Conservation (phyloP, 2,113 vertebrate genomes). For the Platichthys flesus region DNA sequence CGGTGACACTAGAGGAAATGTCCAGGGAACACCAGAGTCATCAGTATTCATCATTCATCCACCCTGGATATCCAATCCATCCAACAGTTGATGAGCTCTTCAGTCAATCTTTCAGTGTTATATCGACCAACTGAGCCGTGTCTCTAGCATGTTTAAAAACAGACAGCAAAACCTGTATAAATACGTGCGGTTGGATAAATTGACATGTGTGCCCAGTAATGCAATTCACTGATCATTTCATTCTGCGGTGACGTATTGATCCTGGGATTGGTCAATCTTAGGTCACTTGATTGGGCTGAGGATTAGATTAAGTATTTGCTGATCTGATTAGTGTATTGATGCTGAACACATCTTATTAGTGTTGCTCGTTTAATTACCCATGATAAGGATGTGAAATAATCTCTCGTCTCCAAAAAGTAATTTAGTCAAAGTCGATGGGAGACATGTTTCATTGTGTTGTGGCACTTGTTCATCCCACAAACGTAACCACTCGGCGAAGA, state of each 20-base stretch:
- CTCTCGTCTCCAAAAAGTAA: not conserved
- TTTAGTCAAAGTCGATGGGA: not conserved
- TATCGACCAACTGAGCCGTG: not conserved
- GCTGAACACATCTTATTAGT: conserved; percentile 15
- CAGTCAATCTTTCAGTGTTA: not conserved
- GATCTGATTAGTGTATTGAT: conserved; percentile 27
- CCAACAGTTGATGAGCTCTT: not conserved
- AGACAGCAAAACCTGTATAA: not conserved
- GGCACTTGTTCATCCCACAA: not conserved
- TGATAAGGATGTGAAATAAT: not conserved
- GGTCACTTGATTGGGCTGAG: conserved; percentile 33
- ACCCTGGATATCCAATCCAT: not conserved
- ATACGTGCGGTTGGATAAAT: not conserved
- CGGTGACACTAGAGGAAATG: no score
- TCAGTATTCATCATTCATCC: conserved; percentile 1
- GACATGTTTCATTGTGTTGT: not conserved
- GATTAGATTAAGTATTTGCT: conserved; percentile 35
- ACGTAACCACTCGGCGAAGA: not conserved
- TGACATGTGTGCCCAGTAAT: conserved; percentile 27
- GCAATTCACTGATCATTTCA: conserved; percentile 1
- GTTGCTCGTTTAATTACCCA: conserved; percentile 24
- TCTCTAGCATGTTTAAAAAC: not conserved
- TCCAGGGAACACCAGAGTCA: not conserved
- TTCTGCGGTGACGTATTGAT: conserved; percentile 28
- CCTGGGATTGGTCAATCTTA: conserved; percentile 19